phyloP scores from a whole-genome alignment of 37 sponge, comb jelly and placozoan genomes.

The Eunapius fragilis region DNA sequence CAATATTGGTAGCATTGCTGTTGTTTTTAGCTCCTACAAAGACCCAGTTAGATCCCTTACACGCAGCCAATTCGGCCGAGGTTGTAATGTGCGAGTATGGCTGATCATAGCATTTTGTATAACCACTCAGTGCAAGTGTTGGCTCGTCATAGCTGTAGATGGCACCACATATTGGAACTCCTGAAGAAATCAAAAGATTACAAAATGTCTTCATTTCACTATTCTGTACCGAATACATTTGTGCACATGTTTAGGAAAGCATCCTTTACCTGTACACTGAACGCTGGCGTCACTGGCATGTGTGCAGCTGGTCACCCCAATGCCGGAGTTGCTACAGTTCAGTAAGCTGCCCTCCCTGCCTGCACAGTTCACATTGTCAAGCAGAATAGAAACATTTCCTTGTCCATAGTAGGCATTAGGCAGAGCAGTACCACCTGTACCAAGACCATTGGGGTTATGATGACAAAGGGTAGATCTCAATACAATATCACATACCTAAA shows the following conservation, averaged over 20 bases:
- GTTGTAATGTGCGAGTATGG: neutral
- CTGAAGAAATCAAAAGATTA: neutral
- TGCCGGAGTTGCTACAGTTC: conserved; percentile 23
- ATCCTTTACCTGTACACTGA: neutral
- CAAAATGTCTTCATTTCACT: no score
- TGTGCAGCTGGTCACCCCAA: conserved; percentile 31
- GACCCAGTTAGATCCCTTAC: neutral
- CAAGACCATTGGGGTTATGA: neutral
- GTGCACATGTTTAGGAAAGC: no score
- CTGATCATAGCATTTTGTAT: neutral
- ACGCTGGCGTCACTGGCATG: conserved; percentile 58
- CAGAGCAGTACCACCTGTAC: conserved; percentile 18
- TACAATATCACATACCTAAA: neutral
- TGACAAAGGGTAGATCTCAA: no score
- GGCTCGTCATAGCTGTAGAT: neutral
- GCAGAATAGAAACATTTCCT: conserved; percentile 25
- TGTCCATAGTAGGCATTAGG: conserved; percentile 40
- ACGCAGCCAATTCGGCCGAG: neutral
- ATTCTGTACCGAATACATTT: no score
- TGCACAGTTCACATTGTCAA: conserved; percentile 14
- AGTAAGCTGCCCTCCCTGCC: conserved; percentile 30
- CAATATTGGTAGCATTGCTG: neutral
- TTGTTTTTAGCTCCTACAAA: neutral
- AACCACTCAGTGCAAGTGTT: neutral
- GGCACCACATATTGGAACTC: neutral